These are phyloP conservation scores for Andrena hattorfiana DNA, from an alignment of 2,888 invertebrate genomes.

Conservation along the genomic window DNA sequence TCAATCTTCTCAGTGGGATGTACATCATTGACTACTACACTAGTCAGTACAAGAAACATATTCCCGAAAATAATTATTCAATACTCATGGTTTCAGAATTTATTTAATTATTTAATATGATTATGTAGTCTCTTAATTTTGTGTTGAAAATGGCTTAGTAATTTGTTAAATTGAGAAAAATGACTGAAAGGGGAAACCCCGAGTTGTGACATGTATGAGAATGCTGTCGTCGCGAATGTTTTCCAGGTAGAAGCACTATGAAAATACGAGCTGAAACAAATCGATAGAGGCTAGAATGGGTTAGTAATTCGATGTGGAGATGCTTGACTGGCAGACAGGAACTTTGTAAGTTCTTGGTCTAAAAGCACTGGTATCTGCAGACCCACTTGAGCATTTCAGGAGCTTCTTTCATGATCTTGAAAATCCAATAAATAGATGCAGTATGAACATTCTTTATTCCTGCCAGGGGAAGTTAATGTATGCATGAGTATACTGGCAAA, in stretches of 20 bases:
- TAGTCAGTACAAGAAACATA: not conserved
- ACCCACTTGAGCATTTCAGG: conserved; percentile 59
- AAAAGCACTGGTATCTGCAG: conserved; percentile 42
- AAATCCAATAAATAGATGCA: conserved; percentile 70
- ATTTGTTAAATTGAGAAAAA: conserved; percentile 10
- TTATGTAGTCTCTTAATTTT: not conserved
- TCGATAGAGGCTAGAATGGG: not conserved
- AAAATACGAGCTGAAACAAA: not conserved
- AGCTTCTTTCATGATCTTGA: conserved; percentile 72
- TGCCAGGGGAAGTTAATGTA: conserved; percentile 79
- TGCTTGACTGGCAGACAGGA: not conserved
- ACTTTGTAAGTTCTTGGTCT: conserved; percentile 12
- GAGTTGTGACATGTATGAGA: not conserved
- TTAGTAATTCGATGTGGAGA: conserved; percentile 4
- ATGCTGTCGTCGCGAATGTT: not conserved
- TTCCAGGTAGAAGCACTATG: not conserved
- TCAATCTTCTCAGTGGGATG: conserved; percentile 7
- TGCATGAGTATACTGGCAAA: conserved; percentile 81
- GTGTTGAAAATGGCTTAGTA: not conserved
- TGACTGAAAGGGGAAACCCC: not conserved
- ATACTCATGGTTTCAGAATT: not conserved
- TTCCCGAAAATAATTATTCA: not conserved
- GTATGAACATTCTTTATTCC: conserved; percentile 69
- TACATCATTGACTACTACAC: not conserved
- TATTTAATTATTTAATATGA: not conserved